Conservation (phyloP, 2,888 invertebrate genomes). For the Rotaria sp. region DNA sequence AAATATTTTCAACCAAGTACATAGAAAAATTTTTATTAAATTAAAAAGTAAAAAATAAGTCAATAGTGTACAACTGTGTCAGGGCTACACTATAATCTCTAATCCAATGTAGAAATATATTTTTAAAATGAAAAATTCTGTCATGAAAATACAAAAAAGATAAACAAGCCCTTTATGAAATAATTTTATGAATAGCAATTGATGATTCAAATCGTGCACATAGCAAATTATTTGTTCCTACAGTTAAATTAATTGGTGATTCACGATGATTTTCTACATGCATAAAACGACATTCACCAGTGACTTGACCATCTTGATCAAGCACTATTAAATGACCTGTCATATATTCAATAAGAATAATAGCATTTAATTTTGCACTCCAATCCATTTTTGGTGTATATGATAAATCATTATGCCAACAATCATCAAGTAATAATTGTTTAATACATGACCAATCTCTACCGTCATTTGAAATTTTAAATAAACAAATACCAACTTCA, state of each 20-base stretch:
- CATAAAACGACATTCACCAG: not conserved
- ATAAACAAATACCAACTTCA: not conserved
- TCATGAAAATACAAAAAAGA: not conserved
- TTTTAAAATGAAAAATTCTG: too few species aligned
- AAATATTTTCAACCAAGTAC: too few species aligned
- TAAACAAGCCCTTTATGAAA: not conserved
- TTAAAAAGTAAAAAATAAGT: too few species aligned
- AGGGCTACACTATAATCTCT: too few species aligned
- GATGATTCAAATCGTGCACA: not conserved
- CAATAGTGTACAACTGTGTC: too few species aligned
- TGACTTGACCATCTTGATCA: not conserved
- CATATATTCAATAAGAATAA: not conserved
- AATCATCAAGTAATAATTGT: not conserved
- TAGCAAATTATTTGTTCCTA: not conserved
- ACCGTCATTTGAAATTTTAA: not conserved
- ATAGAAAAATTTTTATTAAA: too few species aligned
- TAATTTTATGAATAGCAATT: not conserved
- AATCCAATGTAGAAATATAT: too few species aligned
- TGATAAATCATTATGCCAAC: not conserved
- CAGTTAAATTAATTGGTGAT: not conserved
- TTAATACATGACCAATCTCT: not conserved
- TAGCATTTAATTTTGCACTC: not conserved
- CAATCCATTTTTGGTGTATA: conserved; percentile 1
- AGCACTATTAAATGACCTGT: not conserved
- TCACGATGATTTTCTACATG: not conserved